These are phyloP conservation scores for Himalopsyche anomala DNA, from an alignment of 2,888 invertebrate genomes.

Conservation along the genomic window DNA sequence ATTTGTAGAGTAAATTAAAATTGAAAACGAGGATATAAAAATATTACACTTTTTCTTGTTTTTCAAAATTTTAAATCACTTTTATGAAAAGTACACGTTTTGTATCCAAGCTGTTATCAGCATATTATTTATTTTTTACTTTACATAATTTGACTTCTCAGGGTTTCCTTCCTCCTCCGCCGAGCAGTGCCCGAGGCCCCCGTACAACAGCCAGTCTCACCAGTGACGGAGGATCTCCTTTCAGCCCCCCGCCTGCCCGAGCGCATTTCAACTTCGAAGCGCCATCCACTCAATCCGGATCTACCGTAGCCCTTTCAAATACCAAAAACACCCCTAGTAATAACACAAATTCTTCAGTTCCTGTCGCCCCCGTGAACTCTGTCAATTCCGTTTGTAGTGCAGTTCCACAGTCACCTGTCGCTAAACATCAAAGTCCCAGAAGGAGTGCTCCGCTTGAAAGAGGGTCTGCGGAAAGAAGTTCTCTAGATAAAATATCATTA, in stretches of 20 bases:
- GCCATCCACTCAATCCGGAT: slow-evolving; percentile 55
- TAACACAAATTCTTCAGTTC: slow-evolving; percentile 23
- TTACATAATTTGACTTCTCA: slow-evolving; percentile 67
- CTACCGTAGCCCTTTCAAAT: slow-evolving; percentile 61
- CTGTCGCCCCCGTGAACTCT: slow-evolving; percentile 18
- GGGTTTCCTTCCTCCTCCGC: slow-evolving; percentile 74
- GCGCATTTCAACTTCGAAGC: slow-evolving; percentile 60
- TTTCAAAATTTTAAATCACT: too few relatives aligned
- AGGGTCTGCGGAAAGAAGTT: slow-evolving; percentile 51
- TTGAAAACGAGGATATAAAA: too few relatives aligned
- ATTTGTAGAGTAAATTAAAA: too few relatives aligned
- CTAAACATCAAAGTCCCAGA: slow-evolving; percentile 55
- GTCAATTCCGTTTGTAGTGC: background rate
- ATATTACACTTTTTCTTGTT: too few relatives aligned
- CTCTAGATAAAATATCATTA: slow-evolving; percentile 52
- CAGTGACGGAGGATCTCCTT: slow-evolving; percentile 63
- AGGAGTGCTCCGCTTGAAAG: slow-evolving; percentile 39
- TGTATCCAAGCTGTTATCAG: slow-evolving; percentile 67
- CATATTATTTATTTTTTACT: background rate
- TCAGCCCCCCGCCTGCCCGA: slow-evolving; percentile 66
- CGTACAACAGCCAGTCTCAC: slow-evolving; percentile 70
- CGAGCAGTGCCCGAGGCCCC: slow-evolving; percentile 70
- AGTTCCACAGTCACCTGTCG: slow-evolving; percentile 49
- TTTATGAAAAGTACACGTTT: too few relatives aligned
- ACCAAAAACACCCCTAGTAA: slow-evolving; percentile 64